A percentile compares a stretch with the other conserved stretches of the same genome.
Conservation (phyloP, 1,140 invertebrate genomes). For the Pseudomyrmex pallidus region DNA sequence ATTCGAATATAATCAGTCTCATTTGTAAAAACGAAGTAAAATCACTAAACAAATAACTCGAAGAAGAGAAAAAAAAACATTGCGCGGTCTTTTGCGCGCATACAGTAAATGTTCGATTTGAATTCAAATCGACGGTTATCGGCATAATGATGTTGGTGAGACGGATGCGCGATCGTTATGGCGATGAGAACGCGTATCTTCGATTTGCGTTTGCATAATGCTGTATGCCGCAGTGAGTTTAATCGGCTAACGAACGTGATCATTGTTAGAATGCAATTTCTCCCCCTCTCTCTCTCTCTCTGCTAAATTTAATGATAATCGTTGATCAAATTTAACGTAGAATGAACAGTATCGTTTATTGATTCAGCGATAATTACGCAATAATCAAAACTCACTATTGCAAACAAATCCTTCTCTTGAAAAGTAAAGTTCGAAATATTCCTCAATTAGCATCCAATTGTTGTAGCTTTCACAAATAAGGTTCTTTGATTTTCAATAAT, state of each 20-base stretch:
- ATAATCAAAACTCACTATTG: background rate
- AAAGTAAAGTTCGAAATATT: background rate
- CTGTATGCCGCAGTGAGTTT: background rate
- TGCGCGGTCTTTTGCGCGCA: background rate
- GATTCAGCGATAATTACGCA: background rate
- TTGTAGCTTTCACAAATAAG: background rate
- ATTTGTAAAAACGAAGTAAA: background rate
- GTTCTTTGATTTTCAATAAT: background rate
- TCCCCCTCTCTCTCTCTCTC: background rate
- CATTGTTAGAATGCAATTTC: conserved; percentile 19
- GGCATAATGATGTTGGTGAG: conserved; percentile 1
- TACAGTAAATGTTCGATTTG: conserved; percentile 4
- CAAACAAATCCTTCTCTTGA: background rate
- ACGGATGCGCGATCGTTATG: conserved; percentile 20
- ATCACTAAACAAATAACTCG: background rate
- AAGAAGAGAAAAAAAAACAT: background rate
- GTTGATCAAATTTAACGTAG: background rate
- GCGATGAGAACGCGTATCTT: background rate
- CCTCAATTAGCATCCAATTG: background rate
- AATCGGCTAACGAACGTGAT: conserved; percentile 20
- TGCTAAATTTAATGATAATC: background rate
- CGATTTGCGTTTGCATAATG: conserved; percentile 12
- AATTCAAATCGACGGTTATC: conserved; percentile 16
- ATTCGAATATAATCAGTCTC: background rate
- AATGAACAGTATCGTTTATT: background rate